Conservation (phyloP, 2,797 vertebrate genomes). For the Dendrocincla tyrannina region DNA sequence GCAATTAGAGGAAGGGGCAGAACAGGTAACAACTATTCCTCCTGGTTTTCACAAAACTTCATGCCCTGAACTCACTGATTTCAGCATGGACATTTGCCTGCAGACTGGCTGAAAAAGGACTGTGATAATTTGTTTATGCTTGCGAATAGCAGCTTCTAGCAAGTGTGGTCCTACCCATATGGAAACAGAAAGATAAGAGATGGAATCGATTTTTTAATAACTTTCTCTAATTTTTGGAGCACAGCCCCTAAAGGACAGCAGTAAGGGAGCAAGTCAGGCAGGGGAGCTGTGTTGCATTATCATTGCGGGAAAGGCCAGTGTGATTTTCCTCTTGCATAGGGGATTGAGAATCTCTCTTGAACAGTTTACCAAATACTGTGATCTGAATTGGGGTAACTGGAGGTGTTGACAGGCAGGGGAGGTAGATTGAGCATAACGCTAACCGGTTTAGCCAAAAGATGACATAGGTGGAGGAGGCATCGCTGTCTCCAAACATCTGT, state of each 20-base stretch:
- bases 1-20: neutral
- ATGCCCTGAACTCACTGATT: neutral
- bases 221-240: neutral
- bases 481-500: slow-evolving; percentile 52
- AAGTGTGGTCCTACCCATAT: neutral
- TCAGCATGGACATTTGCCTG: neutral
- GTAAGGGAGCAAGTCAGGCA: neutral
- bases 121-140: neutral
- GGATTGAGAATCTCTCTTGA: neutral
- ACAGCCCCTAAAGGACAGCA: neutral
- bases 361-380: neutral
- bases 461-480: slow-evolving; percentile 17
- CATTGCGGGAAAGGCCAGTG: neutral
- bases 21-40: neutral
- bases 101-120: neutral
- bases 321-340: neutral
- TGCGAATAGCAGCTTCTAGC: neutral
- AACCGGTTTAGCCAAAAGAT: slow-evolving; percentile 50
- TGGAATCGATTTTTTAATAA: neutral
- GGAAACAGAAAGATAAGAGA: neutral
- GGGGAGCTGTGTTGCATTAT: rapidly evolving
- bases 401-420: slow-evolving; percentile 13
- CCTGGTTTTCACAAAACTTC: neutral
- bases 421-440: neutral
- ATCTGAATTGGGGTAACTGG: neutral